Evolutionary conservation across 1,140 invertebrate species (phyloP), one percentile per base, ranked within the genome.

Genomic region (Periplaneta americana): DNA sequence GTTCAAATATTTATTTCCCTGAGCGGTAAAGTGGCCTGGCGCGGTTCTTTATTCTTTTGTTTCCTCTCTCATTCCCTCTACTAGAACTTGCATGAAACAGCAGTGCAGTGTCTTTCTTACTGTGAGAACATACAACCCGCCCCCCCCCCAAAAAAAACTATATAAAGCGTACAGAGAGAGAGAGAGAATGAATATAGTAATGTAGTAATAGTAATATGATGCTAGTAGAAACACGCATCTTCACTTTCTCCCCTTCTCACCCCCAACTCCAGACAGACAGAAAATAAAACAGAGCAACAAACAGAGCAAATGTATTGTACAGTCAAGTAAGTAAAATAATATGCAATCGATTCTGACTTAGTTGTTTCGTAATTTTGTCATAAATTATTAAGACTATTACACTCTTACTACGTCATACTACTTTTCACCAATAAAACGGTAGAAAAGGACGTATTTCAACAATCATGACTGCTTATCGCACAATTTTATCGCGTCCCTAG

Each of bases 1-100:
- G 33, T 77, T 77, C 76, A 77, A 77, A 77, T 77, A 77, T 77
- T 77, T 77, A 77, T 77, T 77, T 77, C 76, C 76, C 33, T 35
- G 33, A 77, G 76, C 76, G 34, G 22, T 48, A 48, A 48, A 34
- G 28, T 32, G 33, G 74, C 74, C 31, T 34, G 28, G 15, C 74
- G 31, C 74, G n/a, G 74, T 34, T 75, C 74, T 75, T 75, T 31
- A 75, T 31, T 75, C 74, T 28, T 4, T 74, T 33, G 13, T n/a
- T 74, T 13, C 18, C 37, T 39, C 37, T 39, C 18, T 39, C 18
- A n/a, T n/a, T 39, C 18, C 18, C n/a, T 18, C 39, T 48, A 15
- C 13, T 17, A 22, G 39, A 48, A 22, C 39, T 48, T 18, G 17
- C 39, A 48, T 48, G 39, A 48, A 48, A 48, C 15, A 48, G 39